Conservation (phyloP, 2,888 invertebrate genomes). For the Altica lythri region DNA sequence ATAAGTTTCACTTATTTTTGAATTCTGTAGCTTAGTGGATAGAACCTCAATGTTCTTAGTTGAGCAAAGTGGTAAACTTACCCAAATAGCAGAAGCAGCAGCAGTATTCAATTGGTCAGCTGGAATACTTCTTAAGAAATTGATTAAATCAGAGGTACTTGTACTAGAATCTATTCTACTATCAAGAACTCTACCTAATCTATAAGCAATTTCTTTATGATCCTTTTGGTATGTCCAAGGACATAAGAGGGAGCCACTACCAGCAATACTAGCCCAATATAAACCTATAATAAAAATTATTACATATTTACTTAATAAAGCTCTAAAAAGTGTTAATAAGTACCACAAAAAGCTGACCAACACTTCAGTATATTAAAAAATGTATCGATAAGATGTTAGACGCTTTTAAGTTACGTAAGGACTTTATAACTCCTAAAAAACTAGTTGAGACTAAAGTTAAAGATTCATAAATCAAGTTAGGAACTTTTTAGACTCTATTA, state of each 20-base stretch:
- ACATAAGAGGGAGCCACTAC: slow-evolving; percentile 41
- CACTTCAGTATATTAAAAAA: too few relatives aligned
- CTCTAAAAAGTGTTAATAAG: too few relatives aligned
- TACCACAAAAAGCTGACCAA: too few relatives aligned
- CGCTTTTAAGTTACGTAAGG: too few relatives aligned
- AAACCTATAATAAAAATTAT: slow-evolving; percentile 32
- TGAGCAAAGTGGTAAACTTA: background rate
- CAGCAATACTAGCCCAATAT: slow-evolving; percentile 38
- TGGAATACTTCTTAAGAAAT: slow-evolving; percentile 36
- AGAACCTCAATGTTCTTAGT: background rate
- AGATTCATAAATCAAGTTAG: too few relatives aligned
- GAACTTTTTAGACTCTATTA: too few relatives aligned
- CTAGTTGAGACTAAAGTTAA: too few relatives aligned
- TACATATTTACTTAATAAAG: too few relatives aligned
- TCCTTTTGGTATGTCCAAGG: slow-evolving; percentile 43
- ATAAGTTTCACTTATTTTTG: background rate
- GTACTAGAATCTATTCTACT: slow-evolving; percentile 39
- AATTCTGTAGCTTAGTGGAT: background rate
- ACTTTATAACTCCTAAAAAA: too few relatives aligned
- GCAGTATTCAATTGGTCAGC: slow-evolving; percentile 25
- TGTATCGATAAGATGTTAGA: too few relatives aligned
- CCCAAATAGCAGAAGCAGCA: slow-evolving; percentile 9
- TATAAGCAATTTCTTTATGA: slow-evolving; percentile 42
- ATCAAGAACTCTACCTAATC: too few relatives aligned
- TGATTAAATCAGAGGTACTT: slow-evolving; percentile 32